Evolutionary conservation across 2,113 vertebrate genomes (phyloP), one percentile per base, ranked within the genome.

Genomic region (Scopus umbretta): DNA sequence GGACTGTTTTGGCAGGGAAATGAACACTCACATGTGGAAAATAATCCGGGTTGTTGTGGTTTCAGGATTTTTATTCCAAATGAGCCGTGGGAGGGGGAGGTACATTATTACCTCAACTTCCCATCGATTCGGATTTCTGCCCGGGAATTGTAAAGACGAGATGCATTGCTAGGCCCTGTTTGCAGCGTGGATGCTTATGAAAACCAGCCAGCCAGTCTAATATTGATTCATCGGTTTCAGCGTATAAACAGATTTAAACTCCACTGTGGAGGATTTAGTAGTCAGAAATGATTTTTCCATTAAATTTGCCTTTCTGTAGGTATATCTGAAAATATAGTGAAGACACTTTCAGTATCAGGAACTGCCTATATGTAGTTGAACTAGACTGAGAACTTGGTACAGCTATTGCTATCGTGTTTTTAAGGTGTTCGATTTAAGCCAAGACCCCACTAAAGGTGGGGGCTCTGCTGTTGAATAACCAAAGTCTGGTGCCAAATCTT

Each of bases 381-480:
- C 0, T 2, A 61, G 45, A 40, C 25, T 8, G 22, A 78, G 42
- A 76, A 65, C 16, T 56, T 18, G 26, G 13, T 55, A 16, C 4
- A 26, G 40, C 36, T 90, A 53, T 90, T 85, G 36, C 43, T 26
- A 29, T 38, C 0, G 0, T 78, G 32, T 66, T 76, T 84, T 84
- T 61, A 49, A 65, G 40, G 49, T 8, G 23, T 40, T 82, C 3
- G 5, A 32, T 56, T 65, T 40, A 68, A 22, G 9, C 15, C 0
- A 7, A 91, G 70, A 70, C 40, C 78, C 74, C 19, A 2, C 40
- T 49, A 80, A 73, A 76, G 1, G 0, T n/a, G 63, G 78, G 90
- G 93, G 66, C 40, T 95, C 87, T 81, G 55, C 62, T 88, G 53
- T 80, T 93, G 92, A 95, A 91, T 95, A 93, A 92, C 87, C 25